Conservation (phyloP, 30 jellyfish, hydroid and myxozoan species). For the Aurelia sp. region DNA sequence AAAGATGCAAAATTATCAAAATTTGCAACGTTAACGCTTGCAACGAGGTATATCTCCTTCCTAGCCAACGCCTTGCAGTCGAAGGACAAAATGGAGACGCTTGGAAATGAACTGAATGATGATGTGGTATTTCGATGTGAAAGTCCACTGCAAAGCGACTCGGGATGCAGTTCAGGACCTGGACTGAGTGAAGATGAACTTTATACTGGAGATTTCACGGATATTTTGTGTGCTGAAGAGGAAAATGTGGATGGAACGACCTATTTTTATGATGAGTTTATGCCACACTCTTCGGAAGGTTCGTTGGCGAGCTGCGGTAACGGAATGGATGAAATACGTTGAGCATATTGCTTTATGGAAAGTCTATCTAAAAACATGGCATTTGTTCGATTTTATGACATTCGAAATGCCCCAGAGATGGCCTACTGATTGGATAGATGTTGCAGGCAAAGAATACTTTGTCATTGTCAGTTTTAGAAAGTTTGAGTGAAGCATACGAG, state of each 20-base stretch:
- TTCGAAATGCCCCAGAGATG: too few relatives aligned
- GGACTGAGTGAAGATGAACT: conserved; percentile 48
- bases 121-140: neutral
- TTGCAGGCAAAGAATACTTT: too few relatives aligned
- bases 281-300: neutral
- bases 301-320: too few relatives aligned
- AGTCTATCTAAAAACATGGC: too few relatives aligned
- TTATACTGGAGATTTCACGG: conserved; percentile 46
- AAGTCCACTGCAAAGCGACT: neutral
- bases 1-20: conserved; percentile 33
- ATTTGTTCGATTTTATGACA: too few relatives aligned
- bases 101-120: neutral
- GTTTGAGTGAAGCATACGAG: too few relatives aligned
- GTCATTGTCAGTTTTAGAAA: too few relatives aligned
- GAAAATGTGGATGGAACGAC: neutral
- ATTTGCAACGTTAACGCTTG: conserved; percentile 45
- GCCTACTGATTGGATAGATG: too few relatives aligned
- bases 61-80: conserved; percentile 26
- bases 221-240: conserved; percentile 34
- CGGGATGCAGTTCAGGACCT: neutral
- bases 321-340: too few relatives aligned
- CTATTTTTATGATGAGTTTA: neutral
- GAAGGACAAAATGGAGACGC: conserved; percentile 36
- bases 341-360: too few relatives aligned
- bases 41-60: conserved; percentile 32